These are phyloP conservation scores for Okapia johnstoni DNA, from an alignment of 2,113 vertebrate species.

Conservation along the genomic window DNA sequence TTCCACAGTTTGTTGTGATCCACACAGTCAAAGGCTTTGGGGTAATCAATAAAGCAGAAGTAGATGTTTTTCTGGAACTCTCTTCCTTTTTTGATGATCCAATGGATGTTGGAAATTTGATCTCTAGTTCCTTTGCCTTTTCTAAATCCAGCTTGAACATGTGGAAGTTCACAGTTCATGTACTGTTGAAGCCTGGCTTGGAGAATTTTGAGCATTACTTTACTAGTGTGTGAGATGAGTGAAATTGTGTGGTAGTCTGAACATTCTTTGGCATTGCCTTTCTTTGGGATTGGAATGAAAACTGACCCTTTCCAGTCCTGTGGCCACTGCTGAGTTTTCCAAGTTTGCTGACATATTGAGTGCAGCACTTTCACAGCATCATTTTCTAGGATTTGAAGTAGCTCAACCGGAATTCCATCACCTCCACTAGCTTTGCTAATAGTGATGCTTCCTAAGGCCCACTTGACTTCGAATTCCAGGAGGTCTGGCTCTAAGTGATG, in stretches of 20 bases:
- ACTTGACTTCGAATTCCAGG: neutral
- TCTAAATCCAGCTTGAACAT: neutral
- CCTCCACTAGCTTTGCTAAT: neutral
- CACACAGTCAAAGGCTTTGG: neutral
- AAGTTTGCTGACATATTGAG: neutral
- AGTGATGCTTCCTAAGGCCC: neutral
- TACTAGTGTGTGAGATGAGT: neutral
- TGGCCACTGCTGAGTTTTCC: neutral
- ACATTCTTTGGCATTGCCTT: neutral
- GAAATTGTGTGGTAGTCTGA: neutral
- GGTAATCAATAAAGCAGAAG: neutral
- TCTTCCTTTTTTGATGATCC: neutral
- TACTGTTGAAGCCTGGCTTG: neutral
- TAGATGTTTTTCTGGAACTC: neutral
- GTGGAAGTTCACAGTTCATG: rapidly evolving
- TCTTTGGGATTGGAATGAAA: neutral
- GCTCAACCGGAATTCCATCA: neutral
- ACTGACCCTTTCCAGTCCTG: neutral
- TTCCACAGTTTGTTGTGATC: neutral
- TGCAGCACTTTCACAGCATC: neutral
- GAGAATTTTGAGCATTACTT: neutral
- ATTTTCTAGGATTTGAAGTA: neutral
- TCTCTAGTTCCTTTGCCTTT: neutral
- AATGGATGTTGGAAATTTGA: neutral
- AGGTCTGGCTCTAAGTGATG: neutral